These are phyloP conservation scores for Clitarchus hookeri DNA, from an alignment of 2,888 invertebrate genomes.

Conservation along the genomic window DNA sequence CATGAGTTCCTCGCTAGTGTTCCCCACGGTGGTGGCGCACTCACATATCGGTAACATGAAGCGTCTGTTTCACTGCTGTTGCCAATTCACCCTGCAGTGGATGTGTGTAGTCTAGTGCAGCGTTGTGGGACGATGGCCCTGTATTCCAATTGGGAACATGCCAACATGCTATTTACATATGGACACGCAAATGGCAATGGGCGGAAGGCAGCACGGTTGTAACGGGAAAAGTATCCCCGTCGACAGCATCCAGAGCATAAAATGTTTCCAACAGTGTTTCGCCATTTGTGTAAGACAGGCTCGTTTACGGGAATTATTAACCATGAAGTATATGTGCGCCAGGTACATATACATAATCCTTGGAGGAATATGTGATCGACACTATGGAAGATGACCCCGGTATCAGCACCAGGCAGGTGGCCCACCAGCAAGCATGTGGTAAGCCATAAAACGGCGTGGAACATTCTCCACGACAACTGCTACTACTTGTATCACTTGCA, in stretches of 20 bases:
- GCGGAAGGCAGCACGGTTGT: neutral
- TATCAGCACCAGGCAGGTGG: too few species aligned
- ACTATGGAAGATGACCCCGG: too few species aligned
- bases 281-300: too few species aligned
- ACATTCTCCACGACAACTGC: too few species aligned
- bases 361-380: too few species aligned
- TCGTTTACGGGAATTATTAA: too few species aligned
- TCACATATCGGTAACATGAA: neutral
- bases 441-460: too few species aligned
- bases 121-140: neutral
- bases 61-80: constrained; percentile 4
- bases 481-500: too few species aligned
- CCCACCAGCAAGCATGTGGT: too few species aligned
- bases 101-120: neutral
- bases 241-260: neutral
- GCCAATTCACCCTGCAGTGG: neutral
- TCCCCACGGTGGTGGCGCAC: neutral
- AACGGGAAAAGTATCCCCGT: neutral
- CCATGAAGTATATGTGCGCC: too few species aligned
- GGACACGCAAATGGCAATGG: constrained; percentile 1
- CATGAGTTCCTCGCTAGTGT: neutral
- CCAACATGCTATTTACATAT: neutral
- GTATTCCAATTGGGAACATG: neutral
- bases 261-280: neutral
- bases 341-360: too few species aligned